These are phyloP conservation scores for Tenthredo amoena DNA, from an alignment of 2,888 invertebrate species.

Conservation along the genomic window DNA sequence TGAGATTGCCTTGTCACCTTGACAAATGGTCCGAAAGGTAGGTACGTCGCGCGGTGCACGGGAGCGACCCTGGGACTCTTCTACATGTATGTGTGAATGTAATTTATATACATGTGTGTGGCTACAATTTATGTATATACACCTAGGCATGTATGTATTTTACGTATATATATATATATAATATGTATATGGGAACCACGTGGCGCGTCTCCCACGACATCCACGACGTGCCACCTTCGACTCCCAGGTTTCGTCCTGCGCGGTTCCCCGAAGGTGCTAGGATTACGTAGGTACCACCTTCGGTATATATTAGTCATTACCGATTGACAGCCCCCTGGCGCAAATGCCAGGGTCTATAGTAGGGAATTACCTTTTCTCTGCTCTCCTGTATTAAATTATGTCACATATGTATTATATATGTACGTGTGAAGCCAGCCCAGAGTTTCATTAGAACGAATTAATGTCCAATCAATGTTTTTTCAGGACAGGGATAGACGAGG, in stretches of 20 bases:
- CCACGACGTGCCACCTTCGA: conserved; percentile 38
- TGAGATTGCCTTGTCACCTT: conserved; percentile 75
- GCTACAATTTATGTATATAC: background rate
- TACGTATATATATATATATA: background rate
- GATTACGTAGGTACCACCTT: conserved; percentile 61
- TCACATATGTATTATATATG: background rate
- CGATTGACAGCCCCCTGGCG: conserved; percentile 66
- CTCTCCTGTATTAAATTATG: background rate
- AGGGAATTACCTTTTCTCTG: conserved; percentile 8
- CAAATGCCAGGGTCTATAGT: conserved; percentile 1
- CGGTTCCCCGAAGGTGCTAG: conserved; percentile 57
- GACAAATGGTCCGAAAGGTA: conserved; percentile 73
- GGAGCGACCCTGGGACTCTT: conserved; percentile 38
- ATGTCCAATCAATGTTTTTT: background rate
- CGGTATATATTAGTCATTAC: conserved; percentile 71
- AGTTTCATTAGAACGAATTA: background rate
- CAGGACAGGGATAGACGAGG: background rate
- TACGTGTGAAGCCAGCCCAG: background rate
- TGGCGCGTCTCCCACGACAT: conserved; percentile 59
- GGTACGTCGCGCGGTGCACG: conserved; percentile 30
- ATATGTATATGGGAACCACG: conserved; percentile 57
- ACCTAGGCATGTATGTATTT: background rate
- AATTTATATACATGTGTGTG: background rate
- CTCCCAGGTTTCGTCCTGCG: conserved; percentile 37
- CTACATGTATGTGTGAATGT: background rate